Evolutionary conservation across 2,113 vertebrate species (phyloP), one percentile per base, ranked within the genome.

Genomic region (Corydoras sp.): DNA sequence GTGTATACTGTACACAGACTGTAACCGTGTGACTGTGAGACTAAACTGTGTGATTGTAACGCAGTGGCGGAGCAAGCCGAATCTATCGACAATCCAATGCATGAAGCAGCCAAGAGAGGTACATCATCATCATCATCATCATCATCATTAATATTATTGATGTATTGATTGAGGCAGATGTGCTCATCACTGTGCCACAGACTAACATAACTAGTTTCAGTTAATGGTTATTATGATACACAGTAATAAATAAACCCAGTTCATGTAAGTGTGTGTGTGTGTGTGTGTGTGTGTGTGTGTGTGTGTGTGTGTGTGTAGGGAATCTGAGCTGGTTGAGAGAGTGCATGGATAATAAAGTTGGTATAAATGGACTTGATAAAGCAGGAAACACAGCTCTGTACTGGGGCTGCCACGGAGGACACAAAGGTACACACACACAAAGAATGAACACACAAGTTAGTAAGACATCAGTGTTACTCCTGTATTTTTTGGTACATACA

Each of bases 51-150:
- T 72, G 0, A 10, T 32, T 10, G 13, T 68, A 2, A 50, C 67
- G 9, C 84, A 95, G 97, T 99, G 87, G 94, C 93, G 18, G 97
- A 98, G 69, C 92, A 96, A 78, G 93, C 95, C 5, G 95, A 99
- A 77, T 95, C 95, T 29, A 95, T 99, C 68, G 95, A 99, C 82
- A 97, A 98, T 79, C 96, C 96, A 51, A 85, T 99, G 86, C 97
- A 99, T 14, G 97, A 99, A 86, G 97, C 97, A 78, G 93, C 97
- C 68, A 99, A 98, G 83, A 89, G 95, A 90, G 96, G 97, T 97
- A 69, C 9, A 48, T 18, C 32, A 49, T 32, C 48, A 59, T n/a
- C 54, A 53, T 14, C 12, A 53, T 11, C 51, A 53, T 53, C 13
- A 53, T 53, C 13, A 53, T 3, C 51, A 10, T 4, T n/a, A 56